A percentile compares a stretch with the other conserved stretches of the same genome.
phyloP scores from a whole-genome alignment of 2,888 invertebrate genomes.

The Lissocephala sabroskyi region DNA sequence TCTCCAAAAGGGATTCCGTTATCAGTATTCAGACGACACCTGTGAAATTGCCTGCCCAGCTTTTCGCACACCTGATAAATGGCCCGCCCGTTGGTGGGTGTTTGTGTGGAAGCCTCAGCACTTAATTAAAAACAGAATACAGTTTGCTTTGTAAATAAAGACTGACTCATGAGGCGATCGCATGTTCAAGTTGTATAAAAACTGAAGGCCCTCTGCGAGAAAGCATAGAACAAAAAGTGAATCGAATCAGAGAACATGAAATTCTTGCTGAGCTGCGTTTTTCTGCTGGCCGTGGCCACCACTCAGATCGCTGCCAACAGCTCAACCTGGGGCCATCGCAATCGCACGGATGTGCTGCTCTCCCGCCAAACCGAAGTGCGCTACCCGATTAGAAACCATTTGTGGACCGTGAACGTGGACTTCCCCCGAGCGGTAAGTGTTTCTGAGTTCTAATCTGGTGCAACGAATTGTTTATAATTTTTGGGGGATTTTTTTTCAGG shows the following conservation, averaged over 20 bases:
- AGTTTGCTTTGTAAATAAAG: no score
- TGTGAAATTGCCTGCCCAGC: no score
- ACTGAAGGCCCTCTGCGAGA: not conserved
- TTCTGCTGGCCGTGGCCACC: conserved; percentile 43
- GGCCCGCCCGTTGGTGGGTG: no score
- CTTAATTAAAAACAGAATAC: no score
- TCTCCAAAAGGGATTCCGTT: no score
- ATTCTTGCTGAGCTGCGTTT: conserved; percentile 33
- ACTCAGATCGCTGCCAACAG: conserved; percentile 37
- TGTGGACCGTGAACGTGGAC: conserved; percentile 28
- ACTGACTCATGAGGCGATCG: no score
- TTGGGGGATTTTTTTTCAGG: conserved; percentile 33
- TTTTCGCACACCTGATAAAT: no score
- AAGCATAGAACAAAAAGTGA: not conserved
- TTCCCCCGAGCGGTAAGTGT: conserved; percentile 41
- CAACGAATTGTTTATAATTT: not conserved
- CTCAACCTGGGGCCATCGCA: conserved; percentile 37
- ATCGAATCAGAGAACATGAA: conserved; percentile 26
- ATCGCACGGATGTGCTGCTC: conserved; percentile 29
- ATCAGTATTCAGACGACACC: no score
- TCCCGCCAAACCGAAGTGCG: conserved; percentile 32
- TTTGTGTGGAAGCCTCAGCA: no score
- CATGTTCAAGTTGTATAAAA: not conserved
- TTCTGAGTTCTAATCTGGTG: not conserved
- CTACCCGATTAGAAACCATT: conserved; percentile 31